Evolutionary conservation across 2,797 vertebrate species (phyloP).

Genomic region (Gymnodraco acuticeps): DNA sequence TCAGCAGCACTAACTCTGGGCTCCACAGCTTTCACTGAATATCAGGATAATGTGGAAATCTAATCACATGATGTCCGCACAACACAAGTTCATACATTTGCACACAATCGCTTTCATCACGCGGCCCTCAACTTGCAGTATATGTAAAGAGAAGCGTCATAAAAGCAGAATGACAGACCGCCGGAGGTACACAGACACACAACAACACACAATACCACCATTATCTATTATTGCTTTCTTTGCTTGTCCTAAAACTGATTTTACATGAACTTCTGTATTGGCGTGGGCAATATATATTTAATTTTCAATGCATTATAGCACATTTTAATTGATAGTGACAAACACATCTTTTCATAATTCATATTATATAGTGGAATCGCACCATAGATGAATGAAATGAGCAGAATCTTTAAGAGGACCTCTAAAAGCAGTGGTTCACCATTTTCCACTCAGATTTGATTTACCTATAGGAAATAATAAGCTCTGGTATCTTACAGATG

Average conservation of each 20-base stretch:
- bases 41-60: conserved; percentile 24
- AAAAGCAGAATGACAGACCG: conserved; percentile 1
- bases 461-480: not conserved
- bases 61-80: conserved; percentile 17
- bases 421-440: not conserved
- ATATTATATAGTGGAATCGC: not conserved
- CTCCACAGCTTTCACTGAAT: conserved; percentile 18
- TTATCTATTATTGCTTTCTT: not conserved
- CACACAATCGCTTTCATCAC: conserved; percentile 9
- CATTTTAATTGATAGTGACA: not conserved
- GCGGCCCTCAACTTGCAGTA: not conserved
- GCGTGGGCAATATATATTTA: not conserved
- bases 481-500: not conserved
- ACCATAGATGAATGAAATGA: not conserved
- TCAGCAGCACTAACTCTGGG: conserved; percentile 31
- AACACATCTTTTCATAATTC: not conserved
- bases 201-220: not conserved
- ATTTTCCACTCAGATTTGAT: not conserved
- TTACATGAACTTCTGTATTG: not conserved
- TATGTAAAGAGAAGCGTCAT: not conserved
- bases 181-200: not conserved
- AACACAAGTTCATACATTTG: conserved; percentile 11
- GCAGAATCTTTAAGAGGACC: not conserved
- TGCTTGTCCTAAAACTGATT: not conserved
- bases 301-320: not conserved